phyloP scores from a whole-genome alignment of 2,888 invertebrate genomes.

The Polia nebulosa region DNA sequence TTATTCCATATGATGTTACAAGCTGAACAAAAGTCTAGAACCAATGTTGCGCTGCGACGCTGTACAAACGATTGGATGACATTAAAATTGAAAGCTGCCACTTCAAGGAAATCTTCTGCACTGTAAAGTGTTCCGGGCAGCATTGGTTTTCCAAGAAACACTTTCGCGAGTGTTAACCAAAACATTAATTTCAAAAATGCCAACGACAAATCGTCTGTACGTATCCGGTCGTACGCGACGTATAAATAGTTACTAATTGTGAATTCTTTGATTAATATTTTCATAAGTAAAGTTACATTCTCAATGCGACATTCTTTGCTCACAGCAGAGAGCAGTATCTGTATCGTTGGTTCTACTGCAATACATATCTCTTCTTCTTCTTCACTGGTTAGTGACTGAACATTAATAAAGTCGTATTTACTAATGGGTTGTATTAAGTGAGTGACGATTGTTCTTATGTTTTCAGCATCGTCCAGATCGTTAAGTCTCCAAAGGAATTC shows the following conservation, averaged over 20 bases:
- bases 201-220: slow-evolving; percentile 85
- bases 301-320: slow-evolving; percentile 86
- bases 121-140: slow-evolving; percentile 77
- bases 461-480: slow-evolving; percentile 84
- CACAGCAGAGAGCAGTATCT: slow-evolving; percentile 90
- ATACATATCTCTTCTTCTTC: slow-evolving; percentile 88
- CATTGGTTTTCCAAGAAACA: slow-evolving; percentile 78
- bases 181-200: slow-evolving; percentile 88
- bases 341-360: slow-evolving; percentile 90
- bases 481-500: slow-evolving; percentile 91
- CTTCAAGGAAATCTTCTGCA: slow-evolving; percentile 80
- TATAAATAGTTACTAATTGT: slow-evolving; percentile 81
- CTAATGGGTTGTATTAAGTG: slow-evolving; percentile 91
- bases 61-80: slow-evolving; percentile 75
- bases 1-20: slow-evolving; percentile 79
- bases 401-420: slow-evolving; percentile 89
- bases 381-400: slow-evolving; percentile 87
- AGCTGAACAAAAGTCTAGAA: slow-evolving; percentile 81
- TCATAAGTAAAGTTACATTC: slow-evolving; percentile 77
- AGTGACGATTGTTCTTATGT: slow-evolving; percentile 90
- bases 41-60: slow-evolving; percentile 74
- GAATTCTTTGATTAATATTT: slow-evolving; percentile 76
- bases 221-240: slow-evolving; percentile 81
- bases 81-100: slow-evolving; percentile 80
- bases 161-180: slow-evolving; percentile 82